These are phyloP conservation scores for Nannoperca australis DNA, from an alignment of 2,797 vertebrate species.

Conservation along the genomic window DNA sequence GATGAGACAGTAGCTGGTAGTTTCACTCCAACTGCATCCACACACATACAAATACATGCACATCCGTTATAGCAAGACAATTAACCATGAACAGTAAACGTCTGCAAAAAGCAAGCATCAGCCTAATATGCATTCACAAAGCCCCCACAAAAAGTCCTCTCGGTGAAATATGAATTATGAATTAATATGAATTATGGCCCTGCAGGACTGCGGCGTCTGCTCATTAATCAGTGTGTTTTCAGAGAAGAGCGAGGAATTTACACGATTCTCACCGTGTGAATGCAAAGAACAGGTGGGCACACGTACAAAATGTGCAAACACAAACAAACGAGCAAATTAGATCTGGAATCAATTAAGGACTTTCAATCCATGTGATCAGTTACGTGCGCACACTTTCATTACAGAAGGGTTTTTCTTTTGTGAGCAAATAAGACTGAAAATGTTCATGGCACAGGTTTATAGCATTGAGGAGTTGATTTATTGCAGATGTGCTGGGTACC, in stretches of 20 bases:
- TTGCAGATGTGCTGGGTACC: not conserved
- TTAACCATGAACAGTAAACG: conserved; percentile 61
- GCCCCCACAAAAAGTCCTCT: conserved; percentile 55
- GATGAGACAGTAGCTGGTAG: not conserved
- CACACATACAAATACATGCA: not conserved
- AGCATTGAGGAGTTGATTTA: not conserved
- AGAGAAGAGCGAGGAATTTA: conserved; percentile 41
- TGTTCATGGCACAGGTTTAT: not conserved
- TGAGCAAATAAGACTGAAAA: not conserved
- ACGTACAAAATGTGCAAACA: conserved; percentile 27
- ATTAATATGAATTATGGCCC: conserved; percentile 76
- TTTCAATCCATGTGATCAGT: conserved; percentile 12
- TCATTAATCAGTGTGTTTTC: conserved; percentile 76
- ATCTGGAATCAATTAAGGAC: conserved; percentile 20
- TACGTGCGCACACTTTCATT: not conserved
- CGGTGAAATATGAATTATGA: conserved; percentile 75
- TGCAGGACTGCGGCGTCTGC: conserved; percentile 53
- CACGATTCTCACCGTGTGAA: not conserved
- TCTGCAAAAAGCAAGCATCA: conserved; percentile 49
- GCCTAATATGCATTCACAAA: conserved; percentile 67
- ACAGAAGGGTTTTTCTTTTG: not conserved
- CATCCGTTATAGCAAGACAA: conserved; percentile 42
- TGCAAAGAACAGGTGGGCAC: conserved; percentile 47
- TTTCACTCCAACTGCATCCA: conserved; percentile 12
- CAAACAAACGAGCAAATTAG: conserved; percentile 40